Conservation (phyloP, 2,113 vertebrate species). For the Camelus dromedarius region DNA sequence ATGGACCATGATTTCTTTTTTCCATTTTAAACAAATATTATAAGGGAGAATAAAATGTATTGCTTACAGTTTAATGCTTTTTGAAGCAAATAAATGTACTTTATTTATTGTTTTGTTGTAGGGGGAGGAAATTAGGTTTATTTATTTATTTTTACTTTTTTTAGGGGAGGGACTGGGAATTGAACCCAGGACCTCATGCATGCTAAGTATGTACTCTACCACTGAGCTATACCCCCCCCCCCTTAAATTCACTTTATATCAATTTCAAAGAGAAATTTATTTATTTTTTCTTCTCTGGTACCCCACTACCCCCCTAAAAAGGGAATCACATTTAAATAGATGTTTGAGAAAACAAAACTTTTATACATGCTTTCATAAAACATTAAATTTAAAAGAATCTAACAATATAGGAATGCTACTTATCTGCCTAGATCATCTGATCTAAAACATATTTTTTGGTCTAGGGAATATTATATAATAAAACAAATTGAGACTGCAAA, state of each 20-base stretch:
- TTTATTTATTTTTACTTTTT: too few relatives aligned
- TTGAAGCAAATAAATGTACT: background rate
- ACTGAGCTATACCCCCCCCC: too few relatives aligned
- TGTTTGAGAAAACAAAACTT: background rate
- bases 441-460: background rate
- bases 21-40: background rate
- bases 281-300: background rate
- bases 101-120: too few relatives aligned
- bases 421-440: background rate
- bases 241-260: background rate
- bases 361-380: background rate
- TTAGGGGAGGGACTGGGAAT: too few relatives aligned
- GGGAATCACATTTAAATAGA: background rate
- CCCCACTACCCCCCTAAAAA: rapidly evolving
- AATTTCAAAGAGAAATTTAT: background rate
- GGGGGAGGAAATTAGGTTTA: too few relatives aligned
- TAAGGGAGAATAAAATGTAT: background rate
- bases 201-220: too few relatives aligned
- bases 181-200: too few relatives aligned
- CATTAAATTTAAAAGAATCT: background rate
- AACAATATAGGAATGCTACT: background rate
- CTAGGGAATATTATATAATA: background rate
- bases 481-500: background rate
- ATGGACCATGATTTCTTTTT: background rate
- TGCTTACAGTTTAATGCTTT: background rate